Base-by-base conservation (phyloP, 1,140 invertebrate genomes). In the Hyles vespertilio region DNA sequence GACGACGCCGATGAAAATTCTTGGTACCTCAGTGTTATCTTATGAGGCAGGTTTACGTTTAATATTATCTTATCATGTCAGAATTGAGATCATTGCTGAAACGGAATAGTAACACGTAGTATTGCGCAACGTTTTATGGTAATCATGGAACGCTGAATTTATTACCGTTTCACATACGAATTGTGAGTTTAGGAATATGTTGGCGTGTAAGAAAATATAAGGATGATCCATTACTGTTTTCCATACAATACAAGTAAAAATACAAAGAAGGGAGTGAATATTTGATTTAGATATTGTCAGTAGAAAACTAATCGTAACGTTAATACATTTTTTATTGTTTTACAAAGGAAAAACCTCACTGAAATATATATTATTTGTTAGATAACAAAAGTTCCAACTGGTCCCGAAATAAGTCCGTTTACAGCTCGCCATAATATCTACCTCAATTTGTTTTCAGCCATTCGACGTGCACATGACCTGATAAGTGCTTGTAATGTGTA, bases 1-100 rank as follows among this genome's bases (percentile, higher is more conserved):
- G 72, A 69, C 72, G 77, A 80, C 72, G 69, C 65, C 79, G 70
- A 83, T 85, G 84, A 85, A 84, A 84, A 87, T 85, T 85, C 85
- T 79, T 83, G 69, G 70, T 85, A 78, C 75, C 79, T 84, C 77
- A 81, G 72, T 82, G 81, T 85, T 86, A 83, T 85, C 79, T 84
- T 75, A 75, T 71, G 77, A 86, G 78, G 71, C 70, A 74, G 72
- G 76, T 78, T 76, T 75, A 79, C 75, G 72, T 86, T 77, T 79
- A 78, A 84, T 83, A 83, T 80, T 73, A 73, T 79, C 74, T 80
- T 78, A 75, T 76, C 72, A 71, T 70, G 65, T 57, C 51, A 56
- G 55, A 54, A 40, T 40, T 5, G 36, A 40, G 36, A 40, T 40
- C 5, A 40, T 40, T 40, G 8, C 36, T 40, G 8, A 8, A 40